These are phyloP conservation scores for Pterois miles DNA, from an alignment of 2,797 vertebrate species.

Conservation along the genomic window DNA sequence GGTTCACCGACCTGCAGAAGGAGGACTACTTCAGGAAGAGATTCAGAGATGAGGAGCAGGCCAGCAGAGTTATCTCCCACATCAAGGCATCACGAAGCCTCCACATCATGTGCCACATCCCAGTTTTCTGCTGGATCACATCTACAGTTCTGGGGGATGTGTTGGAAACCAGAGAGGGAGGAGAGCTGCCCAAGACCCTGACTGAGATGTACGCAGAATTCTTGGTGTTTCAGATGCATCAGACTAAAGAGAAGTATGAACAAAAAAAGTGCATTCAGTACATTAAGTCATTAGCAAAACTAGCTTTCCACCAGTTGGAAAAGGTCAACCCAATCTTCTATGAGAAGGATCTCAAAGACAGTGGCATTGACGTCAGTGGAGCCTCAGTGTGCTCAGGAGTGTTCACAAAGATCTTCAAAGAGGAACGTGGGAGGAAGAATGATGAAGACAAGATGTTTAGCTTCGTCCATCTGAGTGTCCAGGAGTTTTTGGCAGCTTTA, in stretches of 20 bases:
- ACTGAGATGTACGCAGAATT: slow-evolving; percentile 45
- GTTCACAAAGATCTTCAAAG: slow-evolving; percentile 48
- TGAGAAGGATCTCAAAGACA: slow-evolving; percentile 1
- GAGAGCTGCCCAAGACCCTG: slow-evolving; percentile 44
- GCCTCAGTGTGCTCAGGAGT: slow-evolving; percentile 29
- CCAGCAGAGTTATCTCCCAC: slow-evolving; percentile 17
- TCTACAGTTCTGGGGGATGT: slow-evolving; percentile 25
- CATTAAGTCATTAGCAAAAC: slow-evolving; percentile 29
- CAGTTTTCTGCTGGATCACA: slow-evolving; percentile 51
- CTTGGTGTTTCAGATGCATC: slow-evolving; percentile 12
- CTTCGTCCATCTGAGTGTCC: slow-evolving; percentile 42
- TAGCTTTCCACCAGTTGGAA: slow-evolving; percentile 31
- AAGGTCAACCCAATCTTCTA: slow-evolving; percentile 30
- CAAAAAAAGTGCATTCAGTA: not conserved
- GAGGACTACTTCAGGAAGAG: slow-evolving; percentile 30
- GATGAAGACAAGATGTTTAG: slow-evolving; percentile 27
- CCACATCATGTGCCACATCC: slow-evolving; percentile 51
- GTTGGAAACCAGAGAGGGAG: not conserved
- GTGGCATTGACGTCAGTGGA: not conserved
- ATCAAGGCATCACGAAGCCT: slow-evolving; percentile 26
- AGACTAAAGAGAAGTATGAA: slow-evolving; percentile 16
- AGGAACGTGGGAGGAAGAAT: slow-evolving; percentile 3
- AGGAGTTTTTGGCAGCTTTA: slow-evolving; percentile 43
- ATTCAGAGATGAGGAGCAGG: not conserved
- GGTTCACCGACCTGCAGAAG: slow-evolving; percentile 20